These are phyloP conservation scores for Pipa parva DNA, from an alignment of 2,113 vertebrate genomes.

Conservation along the genomic window DNA sequence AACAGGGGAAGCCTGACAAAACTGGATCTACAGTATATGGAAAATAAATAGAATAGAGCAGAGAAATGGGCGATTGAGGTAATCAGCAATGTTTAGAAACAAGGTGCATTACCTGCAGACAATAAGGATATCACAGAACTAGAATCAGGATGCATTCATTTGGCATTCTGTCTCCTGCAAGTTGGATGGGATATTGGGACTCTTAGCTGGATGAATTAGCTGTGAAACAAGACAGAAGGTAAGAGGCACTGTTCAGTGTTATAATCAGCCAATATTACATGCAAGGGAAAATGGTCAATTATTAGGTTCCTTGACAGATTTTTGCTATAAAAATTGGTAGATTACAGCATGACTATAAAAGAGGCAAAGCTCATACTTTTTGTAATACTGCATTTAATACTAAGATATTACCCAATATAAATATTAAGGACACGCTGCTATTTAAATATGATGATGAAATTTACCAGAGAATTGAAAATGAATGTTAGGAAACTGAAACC, in stretches of 20 bases:
- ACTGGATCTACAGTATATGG: constrained; percentile 26
- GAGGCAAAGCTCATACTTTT: constrained; percentile 1
- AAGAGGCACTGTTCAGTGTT: constrained; percentile 12
- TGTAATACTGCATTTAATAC: neutral
- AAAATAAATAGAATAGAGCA: constrained; percentile 12
- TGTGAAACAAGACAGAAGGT: constrained; percentile 26
- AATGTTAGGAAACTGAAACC: constrained; percentile 20
- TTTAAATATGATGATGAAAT: no score
- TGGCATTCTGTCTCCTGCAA: constrained; percentile 34
- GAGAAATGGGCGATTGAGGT: constrained; percentile 20
- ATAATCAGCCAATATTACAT: constrained; percentile 6
- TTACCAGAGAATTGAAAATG: no score
- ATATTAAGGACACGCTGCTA: neutral
- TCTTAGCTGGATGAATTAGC: constrained; percentile 31
- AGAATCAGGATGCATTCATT: constrained; percentile 32
- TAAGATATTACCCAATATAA: neutral
- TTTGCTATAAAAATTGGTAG: neutral
- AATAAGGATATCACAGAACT: constrained; percentile 16
- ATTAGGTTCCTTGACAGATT: neutral
- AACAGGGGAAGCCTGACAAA: constrained; percentile 31
- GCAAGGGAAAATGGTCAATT: neutral
- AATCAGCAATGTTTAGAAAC: constrained; percentile 18
- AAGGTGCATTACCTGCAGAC: constrained; percentile 6
- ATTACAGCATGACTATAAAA: neutral
- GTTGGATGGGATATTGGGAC: constrained; percentile 36